Evolutionary conservation across 2,113 vertebrate genomes (phyloP), one percentile per base, ranked within the genome.

Genomic region (Prinia subflava): DNA sequence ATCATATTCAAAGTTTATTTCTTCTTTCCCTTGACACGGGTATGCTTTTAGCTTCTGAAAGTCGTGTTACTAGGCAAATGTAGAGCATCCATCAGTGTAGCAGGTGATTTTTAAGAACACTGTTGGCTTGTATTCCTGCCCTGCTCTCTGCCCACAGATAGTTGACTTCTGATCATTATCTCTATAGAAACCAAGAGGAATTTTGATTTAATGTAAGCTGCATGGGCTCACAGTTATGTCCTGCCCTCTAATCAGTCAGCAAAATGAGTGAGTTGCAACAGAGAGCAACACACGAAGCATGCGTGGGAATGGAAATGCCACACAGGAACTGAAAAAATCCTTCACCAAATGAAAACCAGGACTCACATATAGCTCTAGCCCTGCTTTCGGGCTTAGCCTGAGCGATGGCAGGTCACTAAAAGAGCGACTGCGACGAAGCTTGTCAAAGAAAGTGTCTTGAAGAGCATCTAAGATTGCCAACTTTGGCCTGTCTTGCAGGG

Each of bases 331-430:
- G 24, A 91, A 67, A 79, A 70, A 83, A 76, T 65, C 55, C 93
- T 92, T 90, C 88, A 88, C 37, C 86, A 93, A 68, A 96, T n/a
- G 2, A 71, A 96, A 93, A 64, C 16, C 59, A 95, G 95, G 98
- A 99, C 99, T 99, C 99, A 99, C 99, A 97, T 99, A 99, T 90
- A 98, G 98, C 98, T 99, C 98, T 98, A 98, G 98, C 97, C 98
- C 98, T 98, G 98, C 98, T 97, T 98, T 98, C 96, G 99, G 98
- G 96, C 98, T 98, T 96, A 98, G 98, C 97, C 98, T 98, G 92
- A 99, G 98, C 55, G 98, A 99, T 95, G 99, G 98, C 98, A 99
- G 98, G 98, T 99, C 99, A 94, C 99, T 98, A 97, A 99, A 99
- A 82, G 99, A 99, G 97, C 98, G 98, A 98, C 98, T 99, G 97